phyloP scores from a whole-genome alignment of 2,888 invertebrate species.

The Eristalis arbustorum region DNA sequence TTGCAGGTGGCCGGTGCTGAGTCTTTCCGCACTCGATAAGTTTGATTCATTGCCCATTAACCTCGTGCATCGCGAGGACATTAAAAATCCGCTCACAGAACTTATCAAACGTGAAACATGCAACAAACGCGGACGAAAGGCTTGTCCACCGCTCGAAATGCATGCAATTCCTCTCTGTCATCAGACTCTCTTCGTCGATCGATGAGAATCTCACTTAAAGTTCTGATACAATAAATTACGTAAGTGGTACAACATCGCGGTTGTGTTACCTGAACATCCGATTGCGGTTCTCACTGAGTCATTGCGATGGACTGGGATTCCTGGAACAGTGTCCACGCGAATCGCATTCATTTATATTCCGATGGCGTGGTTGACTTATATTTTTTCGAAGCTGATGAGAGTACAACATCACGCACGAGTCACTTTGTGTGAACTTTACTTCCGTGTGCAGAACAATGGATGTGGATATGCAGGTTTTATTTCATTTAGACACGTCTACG shows the following conservation, averaged over 20 bases:
- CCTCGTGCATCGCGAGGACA: too few species aligned
- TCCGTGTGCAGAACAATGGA: neutral
- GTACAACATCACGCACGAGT: neutral
- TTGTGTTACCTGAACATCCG: neutral
- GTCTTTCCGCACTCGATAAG: too few species aligned
- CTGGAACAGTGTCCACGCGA: neutral
- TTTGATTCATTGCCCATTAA: too few species aligned
- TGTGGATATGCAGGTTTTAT: neutral
- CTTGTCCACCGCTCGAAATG: too few species aligned
- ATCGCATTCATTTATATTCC: neutral
- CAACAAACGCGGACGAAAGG: too few species aligned
- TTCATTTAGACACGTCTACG: neutral
- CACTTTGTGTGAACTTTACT: neutral
- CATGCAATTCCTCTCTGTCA: too few species aligned
- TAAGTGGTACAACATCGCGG: neutral
- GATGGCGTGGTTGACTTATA: neutral
- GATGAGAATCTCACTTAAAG: neutral
- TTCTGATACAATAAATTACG: neutral
- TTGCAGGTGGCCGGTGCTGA: neutral
- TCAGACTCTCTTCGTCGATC: too few species aligned
- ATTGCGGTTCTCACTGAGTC: neutral
- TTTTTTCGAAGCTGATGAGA: neutral
- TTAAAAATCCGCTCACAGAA: too few species aligned
- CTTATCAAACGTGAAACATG: too few species aligned
- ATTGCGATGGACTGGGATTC: neutral